Evolutionary conservation across 2,797 vertebrate species (phyloP).

Genomic region (Sebastes iracundus): DNA sequence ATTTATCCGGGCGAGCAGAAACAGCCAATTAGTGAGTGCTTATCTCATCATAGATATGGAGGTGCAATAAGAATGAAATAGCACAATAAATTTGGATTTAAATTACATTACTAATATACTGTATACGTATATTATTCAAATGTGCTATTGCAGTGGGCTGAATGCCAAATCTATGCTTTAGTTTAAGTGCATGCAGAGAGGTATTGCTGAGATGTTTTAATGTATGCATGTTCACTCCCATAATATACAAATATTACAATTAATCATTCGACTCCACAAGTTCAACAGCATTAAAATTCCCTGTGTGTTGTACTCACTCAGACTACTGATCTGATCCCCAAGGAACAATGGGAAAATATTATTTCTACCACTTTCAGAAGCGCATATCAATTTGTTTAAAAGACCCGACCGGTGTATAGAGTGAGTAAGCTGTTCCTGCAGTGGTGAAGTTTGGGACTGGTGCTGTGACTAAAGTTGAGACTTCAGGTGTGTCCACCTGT

Average conservation of each 20-base stretch:
- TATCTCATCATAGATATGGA: conserved; percentile 76
- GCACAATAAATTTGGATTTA: conserved; percentile 34
- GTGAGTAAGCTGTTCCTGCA: not conserved
- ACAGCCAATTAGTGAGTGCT: conserved; percentile 80
- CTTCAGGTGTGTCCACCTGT: no score
- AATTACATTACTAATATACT: conserved; percentile 23
- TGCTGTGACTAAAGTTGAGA: not conserved
- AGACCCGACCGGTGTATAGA: not conserved
- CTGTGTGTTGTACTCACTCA: not conserved
- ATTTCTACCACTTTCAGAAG: not conserved
- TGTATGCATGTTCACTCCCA: not conserved
- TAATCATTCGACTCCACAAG: not conserved
- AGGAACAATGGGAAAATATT: not conserved
- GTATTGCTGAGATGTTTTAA: not conserved
- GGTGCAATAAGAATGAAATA: conserved; percentile 68
- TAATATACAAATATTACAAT: not conserved
- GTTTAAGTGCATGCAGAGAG: not conserved
- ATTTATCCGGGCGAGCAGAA: conserved; percentile 74
- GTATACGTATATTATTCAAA: not conserved
- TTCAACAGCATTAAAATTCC: not conserved
- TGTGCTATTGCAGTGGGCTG: not conserved
- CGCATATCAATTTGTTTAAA: not conserved
- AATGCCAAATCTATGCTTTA: not conserved
- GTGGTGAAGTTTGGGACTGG: not conserved
- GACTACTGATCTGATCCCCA: not conserved